Base-by-base conservation (phyloP, 2,797 vertebrate genomes). In the Sciaenops ocellatus region DNA sequence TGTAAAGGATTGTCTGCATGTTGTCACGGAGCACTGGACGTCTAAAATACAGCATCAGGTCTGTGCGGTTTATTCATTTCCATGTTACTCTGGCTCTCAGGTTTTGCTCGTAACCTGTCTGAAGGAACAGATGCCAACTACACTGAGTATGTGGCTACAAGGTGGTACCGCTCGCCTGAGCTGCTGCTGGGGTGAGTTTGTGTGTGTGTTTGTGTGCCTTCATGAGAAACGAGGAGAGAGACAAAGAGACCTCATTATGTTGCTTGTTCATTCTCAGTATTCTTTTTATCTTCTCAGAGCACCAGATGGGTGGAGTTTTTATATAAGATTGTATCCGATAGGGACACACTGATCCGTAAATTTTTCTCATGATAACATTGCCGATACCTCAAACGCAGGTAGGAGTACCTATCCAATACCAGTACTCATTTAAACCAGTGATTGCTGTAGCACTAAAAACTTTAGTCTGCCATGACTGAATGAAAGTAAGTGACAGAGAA, bases 41-140 rank as follows among this genome's bases (percentile, higher is more conserved):
- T 73, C 12, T 75, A 2, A 61, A 34, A 34, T 34, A 26, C 26
- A 54, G 22, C 56, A 56, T 70, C 22, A 64, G 42, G 13, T 73
- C 18, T 54, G n/a, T 8, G 11, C 28, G 46, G 70, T 71, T 68
- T 63, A 73, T 61, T 55, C 1, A 72, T 69, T 68, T 73, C 46
- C 20, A 4, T 84, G 9, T 79, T 41, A 17, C 24, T 85, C 59
- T 75, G 75, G 47, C 42, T 77, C 42, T 77, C 89, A 99, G 98
- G 98, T 82, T 99, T 99, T 94, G 98, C 98, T 88, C 97, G 98
- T 70, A 99, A 99, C 91, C 95, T 99, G 30, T 99, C 98, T 66
- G 98, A 99, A 89, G 98, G 98, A 80, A 99, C 96, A 82, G 98
- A 99, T 92, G 98, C 98, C 78, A 99, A 99, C 95, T 99, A 99